These are phyloP conservation scores for Umimayanthus chanpuru DNA, from an alignment of 92 coral and sea anemone species.

Conservation along the genomic window DNA sequence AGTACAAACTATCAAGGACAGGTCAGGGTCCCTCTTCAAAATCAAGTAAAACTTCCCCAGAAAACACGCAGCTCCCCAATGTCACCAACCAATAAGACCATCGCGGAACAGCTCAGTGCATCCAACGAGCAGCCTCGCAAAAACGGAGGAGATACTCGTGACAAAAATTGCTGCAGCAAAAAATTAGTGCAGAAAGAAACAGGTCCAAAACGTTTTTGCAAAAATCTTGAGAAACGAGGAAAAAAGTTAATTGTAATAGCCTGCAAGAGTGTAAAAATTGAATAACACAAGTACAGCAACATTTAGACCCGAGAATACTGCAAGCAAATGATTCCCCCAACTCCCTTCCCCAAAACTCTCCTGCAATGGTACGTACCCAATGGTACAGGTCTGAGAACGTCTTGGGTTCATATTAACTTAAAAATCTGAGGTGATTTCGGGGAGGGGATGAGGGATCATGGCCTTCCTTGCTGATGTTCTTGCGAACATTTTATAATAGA, in stretches of 20 bases:
- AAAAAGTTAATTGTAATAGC: too few relatives aligned
- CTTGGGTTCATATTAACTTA: conserved; percentile 13
- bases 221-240: conserved; percentile 16
- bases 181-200: neutral
- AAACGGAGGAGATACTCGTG: neutral
- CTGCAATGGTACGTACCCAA: conserved; percentile 13
- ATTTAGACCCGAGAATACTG: conserved; percentile 17
- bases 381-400: conserved; percentile 23
- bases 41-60: neutral
- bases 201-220: conserved; percentile 9
- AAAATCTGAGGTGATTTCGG: too few relatives aligned
- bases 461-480: too few relatives aligned
- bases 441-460: too few relatives aligned
- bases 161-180: neutral
- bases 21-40: neutral
- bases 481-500: too few relatives aligned
- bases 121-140: neutral
- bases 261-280: neutral
- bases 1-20: conserved; percentile 12
- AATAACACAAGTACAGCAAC: conserved; percentile 23
- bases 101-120: neutral
- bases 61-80: neutral
- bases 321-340: conserved; percentile 27
- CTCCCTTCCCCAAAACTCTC: conserved; percentile 9
- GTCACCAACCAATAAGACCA: neutral